Conservation (phyloP, 2,113 vertebrate species). For the Oncorhynchus gorbuscha region DNA sequence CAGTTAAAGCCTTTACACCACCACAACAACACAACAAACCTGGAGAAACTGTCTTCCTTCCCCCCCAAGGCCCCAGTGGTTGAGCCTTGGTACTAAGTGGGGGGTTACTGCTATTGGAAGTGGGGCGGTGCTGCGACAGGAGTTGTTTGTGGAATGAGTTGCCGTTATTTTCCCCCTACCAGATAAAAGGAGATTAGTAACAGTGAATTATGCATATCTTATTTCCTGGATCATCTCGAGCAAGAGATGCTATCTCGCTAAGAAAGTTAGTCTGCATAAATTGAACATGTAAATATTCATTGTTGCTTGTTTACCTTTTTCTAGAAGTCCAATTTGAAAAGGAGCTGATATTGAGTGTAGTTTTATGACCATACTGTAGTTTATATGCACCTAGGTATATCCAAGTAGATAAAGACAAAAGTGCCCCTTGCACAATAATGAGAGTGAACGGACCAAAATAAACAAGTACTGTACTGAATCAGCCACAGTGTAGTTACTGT, state of each 20-base stretch:
- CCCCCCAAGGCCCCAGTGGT: slow-evolving; percentile 42
- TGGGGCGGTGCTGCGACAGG: slow-evolving; percentile 33
- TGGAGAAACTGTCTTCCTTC: slow-evolving; percentile 57
- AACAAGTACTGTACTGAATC: slow-evolving; percentile 42
- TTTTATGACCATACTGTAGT: slow-evolving; percentile 13
- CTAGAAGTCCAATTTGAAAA: slow-evolving; percentile 51
- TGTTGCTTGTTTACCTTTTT: slow-evolving; percentile 60
- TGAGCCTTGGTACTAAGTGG: slow-evolving; percentile 50
- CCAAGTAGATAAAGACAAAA: slow-evolving; percentile 37
- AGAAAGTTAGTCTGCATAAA: slow-evolving; percentile 57
- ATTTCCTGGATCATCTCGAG: slow-evolving; percentile 72
- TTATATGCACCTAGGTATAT: neutral
- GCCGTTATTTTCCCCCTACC: slow-evolving; percentile 62
- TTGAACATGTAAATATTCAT: slow-evolving; percentile 60
- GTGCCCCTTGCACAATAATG: slow-evolving; percentile 40
- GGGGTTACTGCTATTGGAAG: slow-evolving; percentile 6
- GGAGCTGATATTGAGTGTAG: slow-evolving; percentile 37
- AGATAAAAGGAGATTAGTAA: slow-evolving; percentile 74
- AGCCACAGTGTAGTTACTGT: slow-evolving; percentile 25
- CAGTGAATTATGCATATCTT: slow-evolving; percentile 79
- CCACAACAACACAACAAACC: slow-evolving; percentile 60
- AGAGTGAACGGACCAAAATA: slow-evolving; percentile 9
- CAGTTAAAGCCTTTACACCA: slow-evolving; percentile 38
- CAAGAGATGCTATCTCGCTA: slow-evolving; percentile 67
- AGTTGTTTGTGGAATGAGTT: slow-evolving; percentile 71